A percentile compares a stretch with the other conserved stretches of the same genome.
Conservation (phyloP, 2,113 vertebrate species). For the Pampusana beccarii region DNA sequence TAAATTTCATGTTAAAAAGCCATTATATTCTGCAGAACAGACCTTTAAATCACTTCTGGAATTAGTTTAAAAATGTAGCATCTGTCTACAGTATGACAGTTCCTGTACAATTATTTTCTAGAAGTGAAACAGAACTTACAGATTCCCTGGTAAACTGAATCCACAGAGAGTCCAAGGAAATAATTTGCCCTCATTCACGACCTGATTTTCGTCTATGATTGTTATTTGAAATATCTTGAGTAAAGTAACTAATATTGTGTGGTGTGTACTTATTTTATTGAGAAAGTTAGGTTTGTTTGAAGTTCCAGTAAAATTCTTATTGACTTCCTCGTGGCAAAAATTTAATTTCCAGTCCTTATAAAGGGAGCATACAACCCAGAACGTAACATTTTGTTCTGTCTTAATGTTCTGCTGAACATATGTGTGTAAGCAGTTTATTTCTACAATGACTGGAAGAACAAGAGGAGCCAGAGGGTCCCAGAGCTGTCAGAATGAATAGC, state of each 20-base stretch:
- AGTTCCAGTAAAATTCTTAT: background rate
- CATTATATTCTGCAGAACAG: background rate
- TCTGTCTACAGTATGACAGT: background rate
- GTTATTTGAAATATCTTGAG: background rate
- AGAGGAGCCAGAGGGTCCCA: background rate
- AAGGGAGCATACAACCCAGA: background rate
- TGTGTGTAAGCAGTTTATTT: background rate
- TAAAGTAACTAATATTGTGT: background rate
- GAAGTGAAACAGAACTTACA: background rate
- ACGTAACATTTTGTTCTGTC: background rate
- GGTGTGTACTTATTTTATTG: background rate
- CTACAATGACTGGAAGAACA: background rate
- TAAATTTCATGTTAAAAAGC: background rate
- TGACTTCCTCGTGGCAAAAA: background rate
- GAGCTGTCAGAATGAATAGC: background rate
- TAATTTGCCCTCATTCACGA: background rate
- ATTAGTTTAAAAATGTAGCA: background rate
- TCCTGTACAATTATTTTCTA: background rate
- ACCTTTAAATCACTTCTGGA: constrained; percentile 4
- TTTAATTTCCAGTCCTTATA: background rate
- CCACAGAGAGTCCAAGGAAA: background rate
- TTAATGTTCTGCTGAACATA: background rate
- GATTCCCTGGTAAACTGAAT: background rate
- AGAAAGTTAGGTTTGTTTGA: background rate
- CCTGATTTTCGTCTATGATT: background rate